Percentiles rank a stretch among this genome's conserved stretches.
phyloP scores from a whole-genome alignment of 2,888 invertebrate genomes.

The Philaethria dido region DNA sequence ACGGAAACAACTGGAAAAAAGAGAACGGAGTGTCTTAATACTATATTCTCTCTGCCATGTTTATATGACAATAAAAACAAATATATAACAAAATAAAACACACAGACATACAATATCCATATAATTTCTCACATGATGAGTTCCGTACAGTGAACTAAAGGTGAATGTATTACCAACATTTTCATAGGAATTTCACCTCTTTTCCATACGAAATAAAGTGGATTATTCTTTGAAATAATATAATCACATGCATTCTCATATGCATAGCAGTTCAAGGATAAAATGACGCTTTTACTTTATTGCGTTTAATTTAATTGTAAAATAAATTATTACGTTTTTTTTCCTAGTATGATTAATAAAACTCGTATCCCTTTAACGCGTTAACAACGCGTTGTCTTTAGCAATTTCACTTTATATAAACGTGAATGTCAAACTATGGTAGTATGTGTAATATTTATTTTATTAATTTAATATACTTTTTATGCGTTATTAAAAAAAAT shows the following conservation, averaged over 20 bases:
- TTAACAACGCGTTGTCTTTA: too few relatives aligned
- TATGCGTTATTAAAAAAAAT: too few relatives aligned
- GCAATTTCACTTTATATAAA: too few relatives aligned
- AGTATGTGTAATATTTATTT: too few relatives aligned
- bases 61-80: not conserved
- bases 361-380: too few relatives aligned
- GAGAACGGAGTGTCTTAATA: too few relatives aligned
- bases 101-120: slow-evolving; percentile 13
- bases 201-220: not conserved
- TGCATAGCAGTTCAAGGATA: slow-evolving; percentile 39
- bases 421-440: too few relatives aligned
- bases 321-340: slow-evolving; percentile 17
- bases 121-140: slow-evolving; percentile 14
- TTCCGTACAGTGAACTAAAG: slow-evolving; percentile 19
- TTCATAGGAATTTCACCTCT: slow-evolving; percentile 7
- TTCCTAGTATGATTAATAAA: slow-evolving; percentile 16
- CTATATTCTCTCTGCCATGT: too few relatives aligned
- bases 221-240: not conserved
- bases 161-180: not conserved
- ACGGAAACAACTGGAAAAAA: too few relatives aligned
- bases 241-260: slow-evolving; percentile 4
- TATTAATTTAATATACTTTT: too few relatives aligned
- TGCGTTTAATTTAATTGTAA: slow-evolving; percentile 27
- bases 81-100: slow-evolving; percentile 12
- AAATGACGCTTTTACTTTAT: slow-evolving; percentile 38